Evolutionary conservation across 2,888 invertebrate species (phyloP).

Genomic region (Mechanitis mazaeus): DNA sequence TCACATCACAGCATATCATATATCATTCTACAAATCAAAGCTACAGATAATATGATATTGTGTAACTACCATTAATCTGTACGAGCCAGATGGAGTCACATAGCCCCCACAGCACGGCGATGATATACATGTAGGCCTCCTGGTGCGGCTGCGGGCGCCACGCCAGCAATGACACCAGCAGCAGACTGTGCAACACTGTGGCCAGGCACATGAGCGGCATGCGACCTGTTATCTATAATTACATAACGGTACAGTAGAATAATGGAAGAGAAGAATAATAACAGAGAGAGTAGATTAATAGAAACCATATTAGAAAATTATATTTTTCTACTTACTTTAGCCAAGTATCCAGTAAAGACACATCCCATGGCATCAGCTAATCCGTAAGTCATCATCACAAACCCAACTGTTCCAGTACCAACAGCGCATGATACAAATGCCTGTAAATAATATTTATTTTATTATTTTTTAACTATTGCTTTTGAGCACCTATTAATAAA

Average conservation of each 20-base stretch:
- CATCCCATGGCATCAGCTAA: conserved; percentile 79
- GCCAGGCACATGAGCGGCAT: conserved; percentile 78
- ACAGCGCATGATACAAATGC: conserved; percentile 76
- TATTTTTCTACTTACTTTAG: conserved; percentile 44
- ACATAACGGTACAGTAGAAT: no score
- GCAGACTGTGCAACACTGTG: conserved; percentile 67
- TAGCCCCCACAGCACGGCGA: conserved; percentile 80
- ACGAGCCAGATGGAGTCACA: conserved; percentile 81
- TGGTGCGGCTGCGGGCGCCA: conserved; percentile 78
- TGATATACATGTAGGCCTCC: conserved; percentile 68
- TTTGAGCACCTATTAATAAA: no score
- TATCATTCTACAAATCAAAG: no score
- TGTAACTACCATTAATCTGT: conserved; percentile 76
- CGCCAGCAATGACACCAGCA: conserved; percentile 70
- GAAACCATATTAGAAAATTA: no score
- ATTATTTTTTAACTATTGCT: not conserved
- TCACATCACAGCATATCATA: no score
- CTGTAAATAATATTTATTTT: conserved; percentile 42
- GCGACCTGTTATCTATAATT: conserved; percentile 77
- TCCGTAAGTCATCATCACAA: conserved; percentile 82
- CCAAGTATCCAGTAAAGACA: conserved; percentile 57
- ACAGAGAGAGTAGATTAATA: no score
- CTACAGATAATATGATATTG: no score
- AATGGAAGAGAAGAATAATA: no score
- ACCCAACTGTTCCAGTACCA: conserved; percentile 81